Evolutionary conservation across 2,797 vertebrate genomes (phyloP).

Genomic region (Macrochelys suwanniensis): DNA sequence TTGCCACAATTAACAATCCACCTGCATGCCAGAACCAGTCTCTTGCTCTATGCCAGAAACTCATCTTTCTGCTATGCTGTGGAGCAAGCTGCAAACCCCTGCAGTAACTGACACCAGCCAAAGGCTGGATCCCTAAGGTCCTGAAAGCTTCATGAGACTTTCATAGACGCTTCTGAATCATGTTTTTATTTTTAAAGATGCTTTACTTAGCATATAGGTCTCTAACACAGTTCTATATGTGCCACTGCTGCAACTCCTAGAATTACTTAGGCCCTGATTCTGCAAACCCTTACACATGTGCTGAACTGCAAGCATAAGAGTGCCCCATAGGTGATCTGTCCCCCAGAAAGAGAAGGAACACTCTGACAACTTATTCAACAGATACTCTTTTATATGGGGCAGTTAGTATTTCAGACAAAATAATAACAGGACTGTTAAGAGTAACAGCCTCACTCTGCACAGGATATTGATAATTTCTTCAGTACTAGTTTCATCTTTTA

Average conservation of each 20-base stretch:
- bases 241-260: not conserved
- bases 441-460: conserved; percentile 23
- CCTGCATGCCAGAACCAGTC: conserved; percentile 34
- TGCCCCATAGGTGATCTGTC: conserved; percentile 14
- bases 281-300: not conserved
- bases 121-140: not conserved
- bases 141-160: not conserved
- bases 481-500: not conserved
- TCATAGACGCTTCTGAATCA: not conserved
- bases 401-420: conserved; percentile 16
- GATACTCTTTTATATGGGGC: not conserved
- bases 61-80: not conserved
- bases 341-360: conserved; percentile 19
- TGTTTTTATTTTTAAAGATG: not conserved
- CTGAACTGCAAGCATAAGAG: conserved; percentile 26
- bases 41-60: not conserved
- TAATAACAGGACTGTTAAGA: not conserved
- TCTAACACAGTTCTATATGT: not conserved
- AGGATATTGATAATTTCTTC: not conserved
- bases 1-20: conserved; percentile 43
- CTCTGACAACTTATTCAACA: not conserved
- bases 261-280: not conserved
- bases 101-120: not conserved
- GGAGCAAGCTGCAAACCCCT: not conserved
- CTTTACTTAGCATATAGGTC: not conserved